Evolutionary conservation across 2,113 vertebrate species (phyloP).

Genomic region (Rhinolophus sinicus): DNA sequence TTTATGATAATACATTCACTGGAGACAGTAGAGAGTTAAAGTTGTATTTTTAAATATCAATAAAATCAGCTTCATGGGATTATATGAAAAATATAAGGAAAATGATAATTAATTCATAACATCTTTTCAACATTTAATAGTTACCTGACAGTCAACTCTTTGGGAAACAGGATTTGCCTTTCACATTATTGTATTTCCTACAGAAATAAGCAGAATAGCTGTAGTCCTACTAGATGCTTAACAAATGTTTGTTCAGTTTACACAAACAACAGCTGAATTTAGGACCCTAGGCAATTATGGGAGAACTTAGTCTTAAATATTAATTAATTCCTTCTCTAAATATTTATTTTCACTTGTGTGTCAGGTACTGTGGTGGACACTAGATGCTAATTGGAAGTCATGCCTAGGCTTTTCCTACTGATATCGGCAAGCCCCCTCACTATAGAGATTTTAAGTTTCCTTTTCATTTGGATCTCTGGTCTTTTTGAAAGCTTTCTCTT

Average conservation of each 20-base stretch:
- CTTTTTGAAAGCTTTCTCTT: too few relatives aligned
- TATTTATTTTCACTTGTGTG: background rate
- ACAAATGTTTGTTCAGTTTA: background rate
- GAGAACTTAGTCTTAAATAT: background rate
- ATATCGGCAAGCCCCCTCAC: too few relatives aligned
- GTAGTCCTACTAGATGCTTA: background rate
- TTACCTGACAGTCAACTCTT: background rate
- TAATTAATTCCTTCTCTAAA: background rate
- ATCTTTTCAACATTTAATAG: background rate
- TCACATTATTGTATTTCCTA: background rate
- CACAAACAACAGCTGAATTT: background rate
- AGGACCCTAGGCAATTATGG: background rate
- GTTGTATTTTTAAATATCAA: conserved; percentile 9
- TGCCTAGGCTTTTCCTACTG: background rate
- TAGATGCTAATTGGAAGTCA: conserved; percentile 3
- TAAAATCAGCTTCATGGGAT: conserved; percentile 15
- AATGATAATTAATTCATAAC: background rate
- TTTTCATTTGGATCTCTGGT: too few relatives aligned
- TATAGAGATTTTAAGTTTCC: too few relatives aligned
- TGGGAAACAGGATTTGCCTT: background rate
- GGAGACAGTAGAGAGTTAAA: background rate
- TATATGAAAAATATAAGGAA: background rate
- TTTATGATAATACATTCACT: conserved; percentile 4
- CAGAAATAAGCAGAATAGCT: background rate
- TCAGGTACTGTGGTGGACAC: background rate